These are phyloP conservation scores for Erebia aethiops DNA, from an alignment of 2,888 invertebrate genomes.

Conservation along the genomic window DNA sequence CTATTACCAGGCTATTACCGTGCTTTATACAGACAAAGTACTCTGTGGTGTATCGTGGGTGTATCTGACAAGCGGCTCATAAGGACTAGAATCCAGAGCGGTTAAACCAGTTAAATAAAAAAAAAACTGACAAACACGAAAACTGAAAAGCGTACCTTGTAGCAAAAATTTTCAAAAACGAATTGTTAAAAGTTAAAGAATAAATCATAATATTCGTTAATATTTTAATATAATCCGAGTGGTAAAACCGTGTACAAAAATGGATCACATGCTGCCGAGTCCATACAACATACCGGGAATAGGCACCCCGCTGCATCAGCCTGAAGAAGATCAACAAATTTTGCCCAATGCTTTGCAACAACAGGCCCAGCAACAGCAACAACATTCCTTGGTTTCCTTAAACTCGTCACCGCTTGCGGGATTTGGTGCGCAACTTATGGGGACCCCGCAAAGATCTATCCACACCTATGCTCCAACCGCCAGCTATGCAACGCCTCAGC, in stretches of 20 bases:
- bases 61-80: too few species aligned
- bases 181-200: background rate
- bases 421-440: slow-evolving; percentile 84
- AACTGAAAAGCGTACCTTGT: too few species aligned
- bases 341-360: slow-evolving; percentile 92
- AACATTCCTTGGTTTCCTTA: slow-evolving; percentile 83
- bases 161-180: too few species aligned
- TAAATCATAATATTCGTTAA: background rate
- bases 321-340: slow-evolving; percentile 95
- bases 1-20: too few species aligned
- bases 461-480: slow-evolving; percentile 90
- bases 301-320: slow-evolving; percentile 94
- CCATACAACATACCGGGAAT: slow-evolving; percentile 95
- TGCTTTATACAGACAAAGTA: too few species aligned
- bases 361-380: slow-evolving; percentile 71
- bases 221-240: background rate
- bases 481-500: slow-evolving; percentile 90
- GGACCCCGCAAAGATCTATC: slow-evolving; percentile 87
- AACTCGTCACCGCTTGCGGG: slow-evolving; percentile 84
- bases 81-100: too few species aligned
- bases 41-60: too few species aligned
- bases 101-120: too few species aligned
- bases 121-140: too few species aligned
- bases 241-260: slow-evolving; percentile 52
- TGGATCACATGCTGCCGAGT: slow-evolving; percentile 96